Base-by-base conservation (phyloP, 2,888 invertebrate genomes). In the Panorpa germanica region DNA sequence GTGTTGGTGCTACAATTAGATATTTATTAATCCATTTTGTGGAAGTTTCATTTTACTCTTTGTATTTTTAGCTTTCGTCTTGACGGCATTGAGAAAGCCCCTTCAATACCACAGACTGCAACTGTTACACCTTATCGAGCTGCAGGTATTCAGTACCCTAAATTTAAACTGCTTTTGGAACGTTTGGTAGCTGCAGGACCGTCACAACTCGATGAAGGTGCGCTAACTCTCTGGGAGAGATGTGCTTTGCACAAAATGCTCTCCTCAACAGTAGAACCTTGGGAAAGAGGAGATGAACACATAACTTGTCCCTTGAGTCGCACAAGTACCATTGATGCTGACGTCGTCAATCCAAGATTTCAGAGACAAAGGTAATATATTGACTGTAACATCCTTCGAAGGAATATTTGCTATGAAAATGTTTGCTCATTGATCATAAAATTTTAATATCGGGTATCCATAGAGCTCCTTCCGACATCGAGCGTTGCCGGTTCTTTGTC, bases 211-310 rank as follows among this genome's bases (percentile, higher is more conserved):
- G 38, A 41, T 27, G 35, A 35, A 11, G 45, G 51, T 15, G 39
- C 44, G 16, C 44, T 68, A 22, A 48, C 53, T 4, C 31, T 47
- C 12, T 43, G 47, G n/a, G 67, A 69, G 43, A 35, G 55, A 37
- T 63, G 63, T 42, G 47, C 53, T 9, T 45, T 61, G 15, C 71
- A 72, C 43, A 56, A 50, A 39, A 57, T 70, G 52, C 45, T 70
- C 28, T 71, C 71, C 35, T 61, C 62, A 4, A 53, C 64, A 1
- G 62, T 70, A 2, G 59, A 62, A 35, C 57, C 54, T 17, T 61
- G 61, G 58, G 62, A 64, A 42, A 52, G 68, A 40, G 69, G 67
- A 3, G 68, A 70, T 43, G 70, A 70, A 45, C 50, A 45, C 34
- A 37, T 45, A 2, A 59, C 59, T 13, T 70, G 70, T 37, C 60